Evolutionary conservation across 2,113 vertebrate genomes (phyloP).

Genomic region (Pao palembangensis): DNA sequence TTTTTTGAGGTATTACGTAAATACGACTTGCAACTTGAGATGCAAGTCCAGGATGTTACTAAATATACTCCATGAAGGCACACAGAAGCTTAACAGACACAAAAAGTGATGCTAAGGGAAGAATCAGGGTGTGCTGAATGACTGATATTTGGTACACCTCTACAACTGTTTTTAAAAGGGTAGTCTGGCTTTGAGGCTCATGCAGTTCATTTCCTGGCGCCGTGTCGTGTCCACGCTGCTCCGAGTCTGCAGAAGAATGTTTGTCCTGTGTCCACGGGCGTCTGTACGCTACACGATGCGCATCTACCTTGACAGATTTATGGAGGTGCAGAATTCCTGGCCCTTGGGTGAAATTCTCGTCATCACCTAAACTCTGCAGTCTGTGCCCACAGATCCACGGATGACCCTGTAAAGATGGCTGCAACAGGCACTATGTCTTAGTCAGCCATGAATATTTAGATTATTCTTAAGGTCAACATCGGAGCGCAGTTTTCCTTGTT

Average conservation of each 20-base stretch:
- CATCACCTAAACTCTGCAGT: slow-evolving; percentile 27
- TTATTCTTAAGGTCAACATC: too few relatives aligned
- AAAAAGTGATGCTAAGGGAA: slow-evolving; percentile 11
- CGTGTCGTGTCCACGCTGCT: not conserved
- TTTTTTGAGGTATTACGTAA: slow-evolving; percentile 44
- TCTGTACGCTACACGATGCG: slow-evolving; percentile 17
- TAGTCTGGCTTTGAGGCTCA: slow-evolving; percentile 7
- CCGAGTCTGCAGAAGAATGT: slow-evolving; percentile 33
- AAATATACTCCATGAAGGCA: slow-evolving; percentile 40
- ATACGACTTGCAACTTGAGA: slow-evolving; percentile 15
- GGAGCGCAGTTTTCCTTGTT: too few relatives aligned
- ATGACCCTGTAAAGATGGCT: too few relatives aligned
- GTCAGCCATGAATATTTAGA: too few relatives aligned
- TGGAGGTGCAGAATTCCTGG: slow-evolving; percentile 41
- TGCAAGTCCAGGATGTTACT: slow-evolving; percentile 41
- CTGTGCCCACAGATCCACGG: slow-evolving; percentile 7
- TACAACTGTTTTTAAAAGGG: slow-evolving; percentile 15
- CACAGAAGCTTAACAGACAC: not conserved
- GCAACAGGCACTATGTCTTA: too few relatives aligned
- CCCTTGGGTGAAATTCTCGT: slow-evolving; percentile 23
- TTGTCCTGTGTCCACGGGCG: slow-evolving; percentile 28
- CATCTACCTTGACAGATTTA: slow-evolving; percentile 40
- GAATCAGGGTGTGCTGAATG: slow-evolving; percentile 14
- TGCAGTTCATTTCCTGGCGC: slow-evolving; percentile 26
- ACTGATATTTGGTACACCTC: slow-evolving; percentile 13